phyloP scores from a whole-genome alignment of 2,113 vertebrate genomes.

The Gasterosteus aculeatus region DNA sequence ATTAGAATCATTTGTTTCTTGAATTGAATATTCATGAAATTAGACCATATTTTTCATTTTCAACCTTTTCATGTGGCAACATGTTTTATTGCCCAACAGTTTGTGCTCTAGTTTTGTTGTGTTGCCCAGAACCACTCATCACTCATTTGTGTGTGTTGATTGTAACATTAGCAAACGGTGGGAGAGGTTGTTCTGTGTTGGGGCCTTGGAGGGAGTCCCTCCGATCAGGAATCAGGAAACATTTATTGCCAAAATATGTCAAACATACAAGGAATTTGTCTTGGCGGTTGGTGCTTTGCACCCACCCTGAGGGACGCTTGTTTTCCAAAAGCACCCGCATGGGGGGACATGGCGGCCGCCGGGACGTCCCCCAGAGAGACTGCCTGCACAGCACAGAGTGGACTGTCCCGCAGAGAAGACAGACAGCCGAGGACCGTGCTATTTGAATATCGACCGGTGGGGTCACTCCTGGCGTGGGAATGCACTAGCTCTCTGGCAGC shows the following conservation, averaged over 20 bases:
- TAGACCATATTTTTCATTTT: not conserved
- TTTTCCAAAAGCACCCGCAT: conserved; percentile 51
- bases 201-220: conserved; percentile 24
- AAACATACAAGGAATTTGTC: no score
- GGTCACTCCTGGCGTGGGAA: conserved; percentile 57
- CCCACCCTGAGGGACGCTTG: conserved; percentile 43
- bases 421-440: conserved; percentile 48
- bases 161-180: not conserved
- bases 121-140: not conserved
- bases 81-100: not conserved
- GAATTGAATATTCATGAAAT: not conserved
- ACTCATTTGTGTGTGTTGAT: not conserved
- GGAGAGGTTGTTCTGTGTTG: conserved; percentile 33
- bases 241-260: no score
- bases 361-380: conserved; percentile 23
- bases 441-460: conserved; percentile 65
- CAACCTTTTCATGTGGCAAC: not conserved
- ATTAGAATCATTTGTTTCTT: not conserved
- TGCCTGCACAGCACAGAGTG: not conserved
- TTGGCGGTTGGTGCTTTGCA: conserved; percentile 2
- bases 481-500: conserved; percentile 67
- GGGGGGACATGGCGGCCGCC: conserved; percentile 24
- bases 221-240: not conserved
- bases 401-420: conserved; percentile 20
- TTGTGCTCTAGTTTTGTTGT: not conserved